phyloP scores from a whole-genome alignment of 2,113 vertebrate species.

The Dromiciops gliroides region DNA sequence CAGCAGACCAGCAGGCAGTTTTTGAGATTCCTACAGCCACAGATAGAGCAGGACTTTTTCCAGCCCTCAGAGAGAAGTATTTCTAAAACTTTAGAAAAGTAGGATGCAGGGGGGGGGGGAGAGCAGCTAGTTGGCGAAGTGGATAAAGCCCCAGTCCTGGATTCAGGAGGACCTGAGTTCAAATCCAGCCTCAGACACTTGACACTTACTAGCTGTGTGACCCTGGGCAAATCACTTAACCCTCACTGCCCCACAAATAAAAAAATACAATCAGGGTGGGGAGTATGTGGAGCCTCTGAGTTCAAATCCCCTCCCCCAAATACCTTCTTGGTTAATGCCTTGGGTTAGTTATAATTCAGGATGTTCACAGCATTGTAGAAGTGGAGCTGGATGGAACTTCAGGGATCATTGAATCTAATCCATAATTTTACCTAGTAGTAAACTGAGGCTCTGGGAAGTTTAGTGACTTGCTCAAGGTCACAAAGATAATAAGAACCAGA shows the following conservation, averaged over 20 bases:
- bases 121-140: too few relatives aligned
- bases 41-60: not conserved
- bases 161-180: too few relatives aligned
- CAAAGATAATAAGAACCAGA: not conserved
- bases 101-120: too few relatives aligned
- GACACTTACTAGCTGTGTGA: too few relatives aligned
- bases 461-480: not conserved
- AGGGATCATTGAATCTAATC: not conserved
- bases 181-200: too few relatives aligned
- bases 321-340: not conserved
- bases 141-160: too few relatives aligned
- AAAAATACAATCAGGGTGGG: too few relatives aligned
- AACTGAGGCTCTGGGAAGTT: not conserved
- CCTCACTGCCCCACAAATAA: too few relatives aligned
- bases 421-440: not conserved
- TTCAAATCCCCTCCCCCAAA: not conserved
- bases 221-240: too few relatives aligned
- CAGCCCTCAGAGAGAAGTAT: not conserved
- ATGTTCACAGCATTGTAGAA: not conserved
- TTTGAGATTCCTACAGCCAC: not conserved
- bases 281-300: too few relatives aligned
- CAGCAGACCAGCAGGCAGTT: slow-evolving; percentile 51
- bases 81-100: slow-evolving; percentile 20
- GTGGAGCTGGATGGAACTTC: not conserved
- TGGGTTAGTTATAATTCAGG: not conserved